Base-by-base conservation (phyloP, 2,888 invertebrate genomes). In the Ommatoiulus sabulosus region DNA sequence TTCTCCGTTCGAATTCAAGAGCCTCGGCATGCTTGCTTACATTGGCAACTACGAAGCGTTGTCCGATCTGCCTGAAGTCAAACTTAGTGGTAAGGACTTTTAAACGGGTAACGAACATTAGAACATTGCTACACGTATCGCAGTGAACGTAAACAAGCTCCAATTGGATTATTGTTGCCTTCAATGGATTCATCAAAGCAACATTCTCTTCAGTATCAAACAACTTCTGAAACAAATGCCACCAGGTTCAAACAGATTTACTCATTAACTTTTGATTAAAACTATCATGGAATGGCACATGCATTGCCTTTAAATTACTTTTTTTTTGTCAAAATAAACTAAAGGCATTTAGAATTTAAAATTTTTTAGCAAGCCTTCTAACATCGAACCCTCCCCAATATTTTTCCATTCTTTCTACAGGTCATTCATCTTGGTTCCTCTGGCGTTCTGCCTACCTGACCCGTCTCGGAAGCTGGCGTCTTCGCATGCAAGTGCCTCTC, bases 361-460 rank as follows among this genome's bases (percentile, higher is more conserved):
- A 80, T 20, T 1, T n/a, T 35, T 35, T 35, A 35, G 35, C 35
- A 35, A 35, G 35, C 35, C 35, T 35, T 35, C 35, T 35, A 35
- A 35, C 35, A 35, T 35, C 35, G 35, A 35, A 35, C 35, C 35
- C 35, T 35, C 35, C 35, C 35, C 1, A 2, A 35, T 35, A 35
- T 35, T 35, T 35, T 87, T 17, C 44, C 20, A 2, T 87, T 52
- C 8, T 85, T n/a, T 85, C 20, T 8, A 5, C 90, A 92, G 92
- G 93, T 72, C 91, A 92, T 87, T 91, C 92, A 0, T 93, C 93
- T 1, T 93, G 93, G 93, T 90, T 93, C 88, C 90, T 93, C 2
- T 93, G 93, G 93, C 89, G 93, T 46, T 93, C 93, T 7, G 93
- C 92, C 12, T 93, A 93, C 90, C 90, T 93, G 88, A 93, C 93